Percentiles rank a stretch among this genome's conserved stretches.
Conservation (phyloP, 2,113 vertebrate genomes). For the Otis tarda region DNA sequence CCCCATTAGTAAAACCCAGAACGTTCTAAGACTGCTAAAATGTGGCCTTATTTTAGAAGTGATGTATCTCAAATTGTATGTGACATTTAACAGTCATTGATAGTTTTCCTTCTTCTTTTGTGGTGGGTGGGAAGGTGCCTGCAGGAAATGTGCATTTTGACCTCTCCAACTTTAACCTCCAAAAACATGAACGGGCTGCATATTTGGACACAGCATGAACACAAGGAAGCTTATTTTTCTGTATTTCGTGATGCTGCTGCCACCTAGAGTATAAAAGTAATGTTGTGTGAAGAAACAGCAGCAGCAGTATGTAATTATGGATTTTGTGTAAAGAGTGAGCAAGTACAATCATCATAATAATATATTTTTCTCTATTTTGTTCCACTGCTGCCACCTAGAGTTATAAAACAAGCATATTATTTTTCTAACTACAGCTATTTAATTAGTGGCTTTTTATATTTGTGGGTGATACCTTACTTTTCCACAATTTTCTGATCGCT, state of each 20-base stretch:
- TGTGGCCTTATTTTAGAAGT: rapidly evolving
- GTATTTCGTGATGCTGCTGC: constrained; percentile 78
- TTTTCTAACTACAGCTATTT: background rate
- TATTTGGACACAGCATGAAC: background rate
- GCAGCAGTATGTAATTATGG: constrained; percentile 11
- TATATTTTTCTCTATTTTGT: constrained; percentile 15
- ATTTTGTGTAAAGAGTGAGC: background rate
- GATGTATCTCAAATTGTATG: background rate
- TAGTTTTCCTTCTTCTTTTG: background rate
- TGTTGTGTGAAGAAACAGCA: background rate
- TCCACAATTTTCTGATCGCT: background rate
- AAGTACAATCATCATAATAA: background rate
- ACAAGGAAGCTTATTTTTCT: constrained; percentile 8
- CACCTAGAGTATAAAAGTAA: constrained; percentile 73
- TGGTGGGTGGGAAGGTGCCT: background rate
- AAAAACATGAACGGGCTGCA: background rate
- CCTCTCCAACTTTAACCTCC: background rate
- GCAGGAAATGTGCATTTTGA: background rate
- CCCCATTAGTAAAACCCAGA: background rate
- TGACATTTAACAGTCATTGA: background rate
- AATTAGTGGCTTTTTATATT: background rate
- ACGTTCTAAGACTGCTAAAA: background rate
- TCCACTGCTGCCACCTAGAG: constrained; percentile 62
- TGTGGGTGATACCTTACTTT: background rate
- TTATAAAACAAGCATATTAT: background rate